These are phyloP conservation scores for Trypoxylus dichotomus DNA, from an alignment of 1,140 invertebrate genomes.

Conservation along the genomic window DNA sequence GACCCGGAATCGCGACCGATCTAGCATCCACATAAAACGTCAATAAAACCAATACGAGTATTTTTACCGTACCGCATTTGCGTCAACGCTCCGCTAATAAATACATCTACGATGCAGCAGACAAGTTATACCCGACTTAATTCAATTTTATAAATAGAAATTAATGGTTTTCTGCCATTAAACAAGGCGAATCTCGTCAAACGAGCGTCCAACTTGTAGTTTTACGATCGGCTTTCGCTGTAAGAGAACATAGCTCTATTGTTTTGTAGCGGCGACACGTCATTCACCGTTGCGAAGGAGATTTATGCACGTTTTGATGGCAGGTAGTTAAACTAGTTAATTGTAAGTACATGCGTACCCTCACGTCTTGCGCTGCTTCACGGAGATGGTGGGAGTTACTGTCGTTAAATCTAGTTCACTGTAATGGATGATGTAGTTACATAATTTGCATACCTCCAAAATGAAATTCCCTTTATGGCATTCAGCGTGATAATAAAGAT, in stretches of 20 bases:
- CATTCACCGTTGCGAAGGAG: background rate
- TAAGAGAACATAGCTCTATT: background rate
- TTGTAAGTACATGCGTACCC: background rate
- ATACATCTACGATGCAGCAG: background rate
- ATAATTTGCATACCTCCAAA: background rate
- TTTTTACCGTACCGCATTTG: background rate
- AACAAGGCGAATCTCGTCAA: background rate
- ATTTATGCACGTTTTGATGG: background rate
- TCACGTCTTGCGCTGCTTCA: background rate
- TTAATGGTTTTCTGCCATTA: background rate
- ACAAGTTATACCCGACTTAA: background rate
- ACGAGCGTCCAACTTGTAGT: background rate
- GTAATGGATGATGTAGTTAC: background rate
- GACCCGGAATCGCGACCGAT: background rate
- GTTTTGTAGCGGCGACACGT: background rate
- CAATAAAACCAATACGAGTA: background rate
- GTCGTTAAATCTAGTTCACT: background rate
- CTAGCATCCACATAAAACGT: background rate
- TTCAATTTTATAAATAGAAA: background rate
- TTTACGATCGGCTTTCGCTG: background rate
- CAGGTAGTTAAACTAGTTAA: background rate
- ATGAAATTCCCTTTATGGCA: background rate
- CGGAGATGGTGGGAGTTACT: background rate
- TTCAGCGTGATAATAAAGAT: too few relatives aligned
- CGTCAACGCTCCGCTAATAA: background rate